phyloP scores from a whole-genome alignment of 1,140 invertebrate genomes.

The Drosophila bifasciata region DNA sequence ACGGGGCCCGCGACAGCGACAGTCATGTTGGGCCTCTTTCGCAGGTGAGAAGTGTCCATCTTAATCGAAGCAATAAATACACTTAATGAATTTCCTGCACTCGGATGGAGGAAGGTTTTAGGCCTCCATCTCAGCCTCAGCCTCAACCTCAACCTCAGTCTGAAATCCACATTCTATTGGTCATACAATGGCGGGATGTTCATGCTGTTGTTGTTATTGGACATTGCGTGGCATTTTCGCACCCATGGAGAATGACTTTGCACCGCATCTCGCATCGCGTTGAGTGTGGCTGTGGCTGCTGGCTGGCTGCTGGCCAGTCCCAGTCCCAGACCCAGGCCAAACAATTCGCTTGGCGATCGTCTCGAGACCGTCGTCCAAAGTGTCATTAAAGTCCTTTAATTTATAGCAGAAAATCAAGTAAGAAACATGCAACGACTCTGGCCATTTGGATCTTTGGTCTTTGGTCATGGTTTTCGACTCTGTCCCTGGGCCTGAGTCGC shows the following conservation, averaged over 20 bases:
- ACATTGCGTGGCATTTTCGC: conserved; percentile 81
- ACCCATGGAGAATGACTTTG: conserved; percentile 68
- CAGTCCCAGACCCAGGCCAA: conserved; percentile 59
- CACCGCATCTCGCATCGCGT: conserved; percentile 28
- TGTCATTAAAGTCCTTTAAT: conserved; percentile 83
- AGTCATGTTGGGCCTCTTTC: conserved; percentile 44
- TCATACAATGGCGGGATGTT: conserved; percentile 64
- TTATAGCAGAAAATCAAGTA: conserved; percentile 82
- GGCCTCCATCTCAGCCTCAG: conserved; percentile 22
- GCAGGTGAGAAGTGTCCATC: conserved; percentile 82
- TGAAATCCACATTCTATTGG: conserved; percentile 72
- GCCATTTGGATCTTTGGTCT: conserved; percentile 49
- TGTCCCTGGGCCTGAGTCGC: conserved; percentile 15
- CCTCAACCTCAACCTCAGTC: conserved; percentile 23
- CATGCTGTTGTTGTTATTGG: conserved; percentile 40
- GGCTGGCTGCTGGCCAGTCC: conserved; percentile 10
- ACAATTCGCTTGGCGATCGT: conserved; percentile 76
- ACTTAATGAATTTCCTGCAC: conserved; percentile 82
- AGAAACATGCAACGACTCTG: conserved; percentile 79
- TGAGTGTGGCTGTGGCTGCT: conserved; percentile 8
- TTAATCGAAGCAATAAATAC: conserved; percentile 83
- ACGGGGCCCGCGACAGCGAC: background rate
- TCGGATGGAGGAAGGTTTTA: conserved; percentile 53
- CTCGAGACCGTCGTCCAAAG: conserved; percentile 62
- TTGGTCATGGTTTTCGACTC: conserved; percentile 53